Conservation (phyloP, 2,113 vertebrate genomes). For the Lycaon pictus region DNA sequence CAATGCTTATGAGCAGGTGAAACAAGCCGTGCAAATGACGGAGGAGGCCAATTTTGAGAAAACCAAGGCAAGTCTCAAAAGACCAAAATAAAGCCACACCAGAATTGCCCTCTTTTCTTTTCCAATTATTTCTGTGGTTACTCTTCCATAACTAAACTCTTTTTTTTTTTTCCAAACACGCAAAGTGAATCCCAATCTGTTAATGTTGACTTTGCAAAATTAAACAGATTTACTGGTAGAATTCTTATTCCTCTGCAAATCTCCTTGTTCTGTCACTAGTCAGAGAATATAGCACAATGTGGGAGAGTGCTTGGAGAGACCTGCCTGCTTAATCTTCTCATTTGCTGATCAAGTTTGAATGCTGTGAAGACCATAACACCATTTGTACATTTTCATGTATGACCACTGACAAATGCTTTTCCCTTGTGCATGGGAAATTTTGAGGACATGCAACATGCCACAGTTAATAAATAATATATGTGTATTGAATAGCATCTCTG, state of each 20-base stretch:
- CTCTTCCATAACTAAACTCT: neutral
- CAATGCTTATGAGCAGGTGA: constrained; percentile 93
- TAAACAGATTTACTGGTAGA: constrained; percentile 11
- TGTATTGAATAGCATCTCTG: neutral
- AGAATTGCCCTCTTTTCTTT: neutral
- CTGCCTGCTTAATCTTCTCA: neutral
- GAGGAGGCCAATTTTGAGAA: constrained; percentile 96
- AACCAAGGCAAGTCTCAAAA: constrained; percentile 86
- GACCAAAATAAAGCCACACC: neutral
- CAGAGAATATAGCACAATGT: neutral
- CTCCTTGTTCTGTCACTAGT: neutral
- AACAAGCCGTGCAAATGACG: constrained; percentile 92
- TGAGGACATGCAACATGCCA: neutral
- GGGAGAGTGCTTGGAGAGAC: neutral
- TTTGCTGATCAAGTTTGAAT: neutral
- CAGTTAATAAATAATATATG: neutral
- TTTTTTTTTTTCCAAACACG: neutral
- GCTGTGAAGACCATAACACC: neutral
- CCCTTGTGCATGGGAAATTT: neutral
- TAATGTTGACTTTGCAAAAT: constrained; percentile 46
- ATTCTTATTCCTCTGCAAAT: constrained; percentile 29
- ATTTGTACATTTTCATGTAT: neutral
- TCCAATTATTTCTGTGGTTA: neutral
- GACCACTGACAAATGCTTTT: neutral
- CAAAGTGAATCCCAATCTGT: neutral